Conservation (phyloP, 2,113 vertebrate genomes). For the Syngnathus typhle region DNA sequence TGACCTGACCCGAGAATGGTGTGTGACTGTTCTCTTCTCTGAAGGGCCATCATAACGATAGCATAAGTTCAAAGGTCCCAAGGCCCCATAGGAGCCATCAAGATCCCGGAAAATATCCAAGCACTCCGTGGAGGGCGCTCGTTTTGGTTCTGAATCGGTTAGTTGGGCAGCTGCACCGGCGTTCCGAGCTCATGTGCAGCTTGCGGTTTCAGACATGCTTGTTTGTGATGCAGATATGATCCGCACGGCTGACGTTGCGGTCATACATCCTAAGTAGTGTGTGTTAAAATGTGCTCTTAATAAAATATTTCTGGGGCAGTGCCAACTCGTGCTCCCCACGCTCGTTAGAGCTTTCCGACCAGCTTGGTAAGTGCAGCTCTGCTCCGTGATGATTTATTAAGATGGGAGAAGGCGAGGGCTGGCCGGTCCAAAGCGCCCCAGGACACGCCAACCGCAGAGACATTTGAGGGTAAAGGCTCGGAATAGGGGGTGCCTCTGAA, state of each 20-base stretch:
- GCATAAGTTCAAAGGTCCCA: slow-evolving; percentile 51
- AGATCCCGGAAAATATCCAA: slow-evolving; percentile 46
- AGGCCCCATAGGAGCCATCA: slow-evolving; percentile 42
- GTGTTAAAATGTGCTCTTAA: slow-evolving; percentile 70
- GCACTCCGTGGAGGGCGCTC: slow-evolving; percentile 43
- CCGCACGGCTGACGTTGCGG: slow-evolving; percentile 41
- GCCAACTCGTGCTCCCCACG: slow-evolving; percentile 52
- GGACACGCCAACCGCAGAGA: slow-evolving; percentile 67
- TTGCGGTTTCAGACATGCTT: slow-evolving; percentile 24
- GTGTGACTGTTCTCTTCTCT: slow-evolving; percentile 31
- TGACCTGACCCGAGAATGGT: slow-evolving; percentile 29
- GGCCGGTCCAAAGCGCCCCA: slow-evolving; percentile 64
- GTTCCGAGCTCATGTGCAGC: slow-evolving; percentile 13
- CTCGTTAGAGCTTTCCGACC: slow-evolving; percentile 72
- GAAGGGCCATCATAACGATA: slow-evolving; percentile 50
- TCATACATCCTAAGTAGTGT: slow-evolving; percentile 54
- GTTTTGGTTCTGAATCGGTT: slow-evolving; percentile 6
- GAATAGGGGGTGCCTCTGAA: slow-evolving; percentile 60
- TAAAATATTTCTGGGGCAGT: slow-evolving; percentile 72
- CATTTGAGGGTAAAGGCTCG: slow-evolving; percentile 67
- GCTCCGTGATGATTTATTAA: slow-evolving; percentile 73
- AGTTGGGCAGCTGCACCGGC: slow-evolving; percentile 13
- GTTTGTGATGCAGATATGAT: slow-evolving; percentile 57
- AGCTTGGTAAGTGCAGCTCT: slow-evolving; percentile 67
- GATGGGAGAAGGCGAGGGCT: slow-evolving; percentile 43